Evolutionary conservation across 2,113 vertebrate genomes (phyloP), one percentile per base, ranked within the genome.

Genomic region (Apeltes quadracus): DNA sequence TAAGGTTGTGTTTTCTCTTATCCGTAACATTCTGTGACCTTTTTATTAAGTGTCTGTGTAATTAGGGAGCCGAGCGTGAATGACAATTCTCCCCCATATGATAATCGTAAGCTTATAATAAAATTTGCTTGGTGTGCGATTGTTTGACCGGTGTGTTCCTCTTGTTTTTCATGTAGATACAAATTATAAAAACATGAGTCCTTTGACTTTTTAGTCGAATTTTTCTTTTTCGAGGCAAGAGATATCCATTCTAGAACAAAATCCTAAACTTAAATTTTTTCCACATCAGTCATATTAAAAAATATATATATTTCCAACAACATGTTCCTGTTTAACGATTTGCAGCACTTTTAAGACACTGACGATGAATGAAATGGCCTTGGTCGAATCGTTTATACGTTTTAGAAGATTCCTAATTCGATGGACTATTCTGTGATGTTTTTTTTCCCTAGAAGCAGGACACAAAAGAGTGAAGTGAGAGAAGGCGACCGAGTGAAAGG

Each of bases 331-430:
- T 34, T 34, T 1, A 34, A 2, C 18, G 7, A 69, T 59, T 73
- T 25, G 22, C 16, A 23, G 18, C 68, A 16, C 61, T 73, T 67
- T 81, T 34, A 5, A 39, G 15, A n/a, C 16, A 29, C 29, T 0
- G 32, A 43, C 38, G 18, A 55, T 44, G 56, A 72, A 66, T 57
- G 36, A 63, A 67, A 78, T 70, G 23, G 64, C 56, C 64, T 53
- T 50, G 48, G 36, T 71, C 25, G 57, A 54, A 55, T 25, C 29
- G 43, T 36, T 13, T 0, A 7, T 29, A 15, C 15, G 29, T 16
- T 65, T 34, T 27, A 41, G 18, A 22, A 25, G 22, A 55, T 63
- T 77, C 27, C 7, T 56, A 27, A 36, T 78, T 77, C 69, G 63
- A 82, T 56, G 46, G 61, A 63, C 27, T 41, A 23, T 48, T 22